Evolutionary conservation across 1,140 invertebrate genomes (phyloP), one percentile per base, ranked within the genome.

Genomic region (Delia radicum): DNA sequence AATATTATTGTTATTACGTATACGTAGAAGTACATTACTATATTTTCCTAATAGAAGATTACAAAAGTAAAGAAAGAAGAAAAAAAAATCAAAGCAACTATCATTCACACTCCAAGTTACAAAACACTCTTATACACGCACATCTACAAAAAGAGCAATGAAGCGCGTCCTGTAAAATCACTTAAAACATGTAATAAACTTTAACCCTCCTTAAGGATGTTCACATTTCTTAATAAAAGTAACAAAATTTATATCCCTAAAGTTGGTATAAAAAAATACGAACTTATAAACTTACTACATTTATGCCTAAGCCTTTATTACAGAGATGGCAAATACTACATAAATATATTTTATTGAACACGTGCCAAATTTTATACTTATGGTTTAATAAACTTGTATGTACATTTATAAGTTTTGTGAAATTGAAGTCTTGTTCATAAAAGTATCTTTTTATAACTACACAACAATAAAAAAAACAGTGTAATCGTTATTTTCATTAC

Each of bases 151-250:
- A 55, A 55, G 79, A 81, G 81, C 81, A 83, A 83, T 84, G 82
- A 84, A 83, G 82, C 82, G 82, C 81, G 81, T 84, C 82, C 82
- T 84, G 82, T 84, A 84, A 84, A 84, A 84, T 82, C 82, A 84
- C 82, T 84, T 84, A 82, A 84, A 84, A 82, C 82, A 84, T 84
- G 82, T 55, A 21, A 21, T 55, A 55, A 18, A 21, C 46, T 18
- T 21, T 21, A 55, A 55, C 5, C 80, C 82, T 80, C 82, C 81
- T 75, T 75, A 37, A 26, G 18, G n/a, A 21, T 21, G 48, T 31
- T 28, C 21, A 55, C 67, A 71, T 55, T 71, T n/a, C n/a, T n/a
- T n/a, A n/a, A 72, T 67, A 55, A 7, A 31, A 71, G 67, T 55
- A 69, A 75, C n/a, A 8, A 21, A 37, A 37, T 28, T 74, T n/a